Evolutionary conservation across 2,797 vertebrate species (phyloP), one percentile per base, ranked within the genome.

Genomic region (Danio aesculapii): DNA sequence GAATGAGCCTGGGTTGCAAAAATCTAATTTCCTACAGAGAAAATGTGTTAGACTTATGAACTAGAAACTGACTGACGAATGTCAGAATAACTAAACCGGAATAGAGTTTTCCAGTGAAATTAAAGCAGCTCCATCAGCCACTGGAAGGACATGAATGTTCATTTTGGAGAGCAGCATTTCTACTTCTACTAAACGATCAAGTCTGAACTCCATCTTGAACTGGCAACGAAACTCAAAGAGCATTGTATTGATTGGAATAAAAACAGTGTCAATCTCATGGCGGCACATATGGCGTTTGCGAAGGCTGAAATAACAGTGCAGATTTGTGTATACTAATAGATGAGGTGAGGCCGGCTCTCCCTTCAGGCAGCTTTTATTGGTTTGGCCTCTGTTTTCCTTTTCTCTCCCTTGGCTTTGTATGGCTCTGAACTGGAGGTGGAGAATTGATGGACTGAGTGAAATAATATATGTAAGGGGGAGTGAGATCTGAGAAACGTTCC

Each of bases 241-340:
- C 39, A 2, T 13, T 49, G 61, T 47, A 80, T 66, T 80, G 43
- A 72, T 69, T 66, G 11, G n/a, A 39, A 73, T 57, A 47, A 41
- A 80, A 80, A 66, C 78, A 73, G 43, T 53, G 41, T 76, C 75
- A 64, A 55, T 80, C 70, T 73, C 78, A 47, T 57, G 0, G n/a
- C 57, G 14, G 69, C 59, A 73, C 78, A 81, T 59, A 44, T 76
- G 61, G 73, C 74, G 73, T 59, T 77, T 9, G 61, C 39, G 41
- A 72, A 69, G 62, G 74, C 63, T 81, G 69, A 81, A 73, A 81
- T 84, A 81, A 84, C 83, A 72, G 59, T 46, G 58, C 4, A 61
- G 73, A 81, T 77, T 62, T 77, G 74, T 72, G 58, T 76, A 84
- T 78, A 66, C 70, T 74, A 83, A 85, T 77, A 81, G 79, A 78